Base-by-base conservation (phyloP, 2,888 invertebrate species). In the Torymus tubicola region DNA sequence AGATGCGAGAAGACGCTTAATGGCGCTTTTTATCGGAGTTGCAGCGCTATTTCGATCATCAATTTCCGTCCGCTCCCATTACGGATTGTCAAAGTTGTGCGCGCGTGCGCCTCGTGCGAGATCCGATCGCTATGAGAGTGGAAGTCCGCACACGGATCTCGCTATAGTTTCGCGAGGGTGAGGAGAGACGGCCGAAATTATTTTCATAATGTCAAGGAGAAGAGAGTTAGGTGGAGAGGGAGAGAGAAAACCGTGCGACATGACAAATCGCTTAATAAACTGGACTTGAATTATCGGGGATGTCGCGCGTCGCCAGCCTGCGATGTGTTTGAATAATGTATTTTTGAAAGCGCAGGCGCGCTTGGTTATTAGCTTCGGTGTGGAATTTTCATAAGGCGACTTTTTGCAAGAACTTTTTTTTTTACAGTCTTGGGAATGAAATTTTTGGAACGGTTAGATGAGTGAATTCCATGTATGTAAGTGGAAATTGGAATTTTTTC, bases 191-290 rank as follows among this genome's bases (percentile, higher is more conserved):
- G 24, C 42, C 52, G 4, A 24, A 16, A 64, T 60, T 72, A 65
- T 71, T 78, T 65, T 65, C 50, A 24, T 71, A 71, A 69, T 2
- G 10, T 13, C 14, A 31, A 31, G 31, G 31, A 31, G 5, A 5
- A 31, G 31, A 31, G 31, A 31, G 61, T 1, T 31, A 12, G 31
- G 31, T 21, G 21, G 24, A 31, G 13, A 21, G 24, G 12, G 64
- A 21, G 18, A 16, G 50, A 50, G 70, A 16, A 2, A n/a, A n/a
- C n/a, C 3, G 31, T 31, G 31, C 4, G 74, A 75, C 60, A 24
- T 75, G 74, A 67, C 60, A 67, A 75, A 75, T 67, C 57, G 67
- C 60, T 75, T 67, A 75, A 75, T 75, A 75, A 75, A 67, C 21
- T 57, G 63, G 55, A 57, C 18, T 21, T 57, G 61, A 76, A 61